Conservation (phyloP, 2,113 vertebrate species). For the Halichoeres trimaculatus region DNA sequence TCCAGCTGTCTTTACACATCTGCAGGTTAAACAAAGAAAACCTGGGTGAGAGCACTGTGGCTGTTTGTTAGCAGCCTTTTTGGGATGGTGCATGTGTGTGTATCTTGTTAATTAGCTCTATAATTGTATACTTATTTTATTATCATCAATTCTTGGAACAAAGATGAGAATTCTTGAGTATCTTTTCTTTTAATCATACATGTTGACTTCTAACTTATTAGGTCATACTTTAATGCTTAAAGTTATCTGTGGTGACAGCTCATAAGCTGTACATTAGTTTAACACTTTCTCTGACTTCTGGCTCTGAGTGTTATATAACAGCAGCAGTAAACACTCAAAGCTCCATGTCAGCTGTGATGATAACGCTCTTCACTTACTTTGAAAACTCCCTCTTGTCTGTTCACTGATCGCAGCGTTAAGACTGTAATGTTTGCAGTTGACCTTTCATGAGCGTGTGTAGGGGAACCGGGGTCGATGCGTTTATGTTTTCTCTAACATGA, state of each 20-base stretch:
- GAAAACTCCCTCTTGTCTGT: constrained; percentile 14
- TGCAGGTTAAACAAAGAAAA: constrained; percentile 46
- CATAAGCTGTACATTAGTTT: background rate
- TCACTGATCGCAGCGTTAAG: constrained; percentile 25
- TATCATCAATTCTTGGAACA: background rate
- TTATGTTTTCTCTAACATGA: constrained; percentile 38
- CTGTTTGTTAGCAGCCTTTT: background rate
- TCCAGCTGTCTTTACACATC: constrained; percentile 40
- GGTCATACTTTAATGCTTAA: background rate
- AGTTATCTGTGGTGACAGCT: too few species aligned
- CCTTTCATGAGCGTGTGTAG: constrained; percentile 37
- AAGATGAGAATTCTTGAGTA: background rate
- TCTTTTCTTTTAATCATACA: background rate
- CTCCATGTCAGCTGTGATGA: constrained; percentile 17
- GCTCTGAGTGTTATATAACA: background rate
- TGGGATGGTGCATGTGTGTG: background rate
- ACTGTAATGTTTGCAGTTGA: constrained; percentile 39
- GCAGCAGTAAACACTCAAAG: background rate
- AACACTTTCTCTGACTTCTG: background rate
- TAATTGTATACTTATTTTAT: background rate
- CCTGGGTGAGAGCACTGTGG: constrained; percentile 16
- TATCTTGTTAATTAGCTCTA: background rate
- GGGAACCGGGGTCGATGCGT: constrained; percentile 11
- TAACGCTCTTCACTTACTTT: constrained; percentile 2
- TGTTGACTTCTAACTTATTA: constrained; percentile 2